Conservation (phyloP, 92 coral and sea anemone species). For the Parazoanthus darwini region DNA sequence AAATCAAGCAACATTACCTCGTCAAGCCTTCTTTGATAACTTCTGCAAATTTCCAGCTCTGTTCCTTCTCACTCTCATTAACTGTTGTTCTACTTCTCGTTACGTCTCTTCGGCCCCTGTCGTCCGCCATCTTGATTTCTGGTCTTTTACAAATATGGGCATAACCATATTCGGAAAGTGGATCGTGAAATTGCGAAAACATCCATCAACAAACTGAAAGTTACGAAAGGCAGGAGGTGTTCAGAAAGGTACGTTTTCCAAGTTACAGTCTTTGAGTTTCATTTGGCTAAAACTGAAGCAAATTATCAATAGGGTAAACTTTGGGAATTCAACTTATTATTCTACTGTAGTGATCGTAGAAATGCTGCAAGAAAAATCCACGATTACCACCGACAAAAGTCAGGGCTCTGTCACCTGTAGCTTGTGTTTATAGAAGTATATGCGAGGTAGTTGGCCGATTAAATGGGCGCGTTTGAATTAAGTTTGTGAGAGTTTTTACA, state of each 20-base stretch:
- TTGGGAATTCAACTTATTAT: not conserved
- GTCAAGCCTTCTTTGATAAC: constrained; percentile 16
- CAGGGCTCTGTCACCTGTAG: too few species aligned
- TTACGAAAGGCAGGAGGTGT: not conserved
- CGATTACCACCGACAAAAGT: too few species aligned
- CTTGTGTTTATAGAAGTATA: not conserved
- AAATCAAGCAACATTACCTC: not conserved
- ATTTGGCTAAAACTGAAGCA: not conserved
- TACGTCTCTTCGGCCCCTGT: not conserved
- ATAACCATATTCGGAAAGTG: constrained; percentile 61
- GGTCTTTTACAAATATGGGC: constrained; percentile 45
- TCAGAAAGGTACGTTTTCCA: not conserved
- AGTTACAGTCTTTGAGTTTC: not conserved
- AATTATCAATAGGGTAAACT: not conserved
- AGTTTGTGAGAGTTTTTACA: constrained; percentile 2
- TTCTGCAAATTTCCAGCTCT: not conserved
- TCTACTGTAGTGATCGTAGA: not conserved
- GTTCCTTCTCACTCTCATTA: not conserved
- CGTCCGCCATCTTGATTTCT: constrained; percentile 75
- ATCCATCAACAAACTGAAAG: not conserved
- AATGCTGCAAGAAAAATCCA: not conserved
- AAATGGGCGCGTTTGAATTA: not conserved
- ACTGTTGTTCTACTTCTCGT: not conserved
- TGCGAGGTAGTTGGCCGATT: not conserved
- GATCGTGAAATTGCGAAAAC: constrained; percentile 22